phyloP scores from a whole-genome alignment of 2,888 invertebrate species.

The Epirrhoe tristata region DNA sequence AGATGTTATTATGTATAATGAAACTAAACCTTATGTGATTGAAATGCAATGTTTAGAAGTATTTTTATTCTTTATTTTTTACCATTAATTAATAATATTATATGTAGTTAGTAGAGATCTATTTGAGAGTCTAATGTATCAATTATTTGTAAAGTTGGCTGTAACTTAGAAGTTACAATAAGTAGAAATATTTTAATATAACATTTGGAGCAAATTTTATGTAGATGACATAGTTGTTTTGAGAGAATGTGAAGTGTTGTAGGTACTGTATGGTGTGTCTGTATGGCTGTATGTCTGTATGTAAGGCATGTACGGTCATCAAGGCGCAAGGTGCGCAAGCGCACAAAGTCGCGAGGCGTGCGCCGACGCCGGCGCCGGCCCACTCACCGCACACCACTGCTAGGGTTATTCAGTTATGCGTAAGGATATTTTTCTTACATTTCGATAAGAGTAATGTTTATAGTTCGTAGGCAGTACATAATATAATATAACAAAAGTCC shows the following conservation, averaged over 20 bases:
- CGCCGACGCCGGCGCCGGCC: conserved; percentile 52
- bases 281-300: conserved; percentile 59
- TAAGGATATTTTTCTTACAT: conserved; percentile 85
- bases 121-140: conserved; percentile 86
- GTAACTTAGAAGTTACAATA: conserved; percentile 85
- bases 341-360: conserved; percentile 73
- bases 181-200: conserved; percentile 85
- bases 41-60: conserved; percentile 86
- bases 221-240: conserved; percentile 84
- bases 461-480: conserved; percentile 82
- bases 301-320: conserved; percentile 46
- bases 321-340: conserved; percentile 83
- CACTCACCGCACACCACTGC: conserved; percentile 83
- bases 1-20: conserved; percentile 84
- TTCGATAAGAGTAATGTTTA: conserved; percentile 81
- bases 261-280: conserved; percentile 63
- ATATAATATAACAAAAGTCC: conserved; percentile 76
- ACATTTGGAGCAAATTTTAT: conserved; percentile 85
- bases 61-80: conserved; percentile 86
- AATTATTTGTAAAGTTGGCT: conserved; percentile 86
- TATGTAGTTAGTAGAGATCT: conserved; percentile 83
- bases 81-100: conserved; percentile 81
- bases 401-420: conserved; percentile 83
- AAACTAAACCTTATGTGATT: conserved; percentile 86
- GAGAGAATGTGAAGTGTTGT: conserved; percentile 81